phyloP scores from a whole-genome alignment of 1,140 invertebrate species.

The Zaprionus tsacasi region DNA sequence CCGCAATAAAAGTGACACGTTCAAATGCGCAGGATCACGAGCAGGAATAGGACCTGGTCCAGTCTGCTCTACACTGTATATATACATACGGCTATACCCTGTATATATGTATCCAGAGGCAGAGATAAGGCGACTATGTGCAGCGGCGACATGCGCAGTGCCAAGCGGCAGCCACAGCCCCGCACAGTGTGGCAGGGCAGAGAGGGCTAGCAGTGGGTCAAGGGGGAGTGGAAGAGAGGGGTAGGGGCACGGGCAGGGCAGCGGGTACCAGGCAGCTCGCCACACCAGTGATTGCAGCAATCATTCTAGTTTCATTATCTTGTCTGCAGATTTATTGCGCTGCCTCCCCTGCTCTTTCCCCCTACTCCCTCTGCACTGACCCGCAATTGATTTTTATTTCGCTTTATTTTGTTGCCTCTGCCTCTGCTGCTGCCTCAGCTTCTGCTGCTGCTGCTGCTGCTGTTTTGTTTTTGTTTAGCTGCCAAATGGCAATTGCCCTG shows the following conservation, averaged over 20 bases:
- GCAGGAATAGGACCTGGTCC: neutral
- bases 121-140: neutral
- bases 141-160: slow-evolving; percentile 28
- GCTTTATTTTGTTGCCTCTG: slow-evolving; percentile 22
- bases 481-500: slow-evolving; percentile 33
- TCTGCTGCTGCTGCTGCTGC: neutral
- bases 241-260: neutral
- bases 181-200: too few relatives aligned
- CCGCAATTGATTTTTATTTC: slow-evolving; percentile 57
- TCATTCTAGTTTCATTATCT: slow-evolving; percentile 84
- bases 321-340: slow-evolving; percentile 69
- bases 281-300: slow-evolving; percentile 84
- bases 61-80: neutral
- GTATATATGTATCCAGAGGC: slow-evolving; percentile 11
- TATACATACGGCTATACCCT: neutral
- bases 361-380: slow-evolving; percentile 8
- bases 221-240: neutral
- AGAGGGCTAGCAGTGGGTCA: neutral
- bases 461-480: slow-evolving; percentile 28
- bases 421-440: neutral
- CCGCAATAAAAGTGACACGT: slow-evolving; percentile 84
- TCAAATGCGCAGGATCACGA: slow-evolving; percentile 57
- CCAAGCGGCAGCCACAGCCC: slow-evolving; percentile 21
- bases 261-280: slow-evolving; percentile 35
- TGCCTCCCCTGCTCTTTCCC: neutral